Evolutionary conservation across 2,888 invertebrate species (phyloP), one percentile per base, ranked within the genome.

Genomic region (Timema cristinae): DNA sequence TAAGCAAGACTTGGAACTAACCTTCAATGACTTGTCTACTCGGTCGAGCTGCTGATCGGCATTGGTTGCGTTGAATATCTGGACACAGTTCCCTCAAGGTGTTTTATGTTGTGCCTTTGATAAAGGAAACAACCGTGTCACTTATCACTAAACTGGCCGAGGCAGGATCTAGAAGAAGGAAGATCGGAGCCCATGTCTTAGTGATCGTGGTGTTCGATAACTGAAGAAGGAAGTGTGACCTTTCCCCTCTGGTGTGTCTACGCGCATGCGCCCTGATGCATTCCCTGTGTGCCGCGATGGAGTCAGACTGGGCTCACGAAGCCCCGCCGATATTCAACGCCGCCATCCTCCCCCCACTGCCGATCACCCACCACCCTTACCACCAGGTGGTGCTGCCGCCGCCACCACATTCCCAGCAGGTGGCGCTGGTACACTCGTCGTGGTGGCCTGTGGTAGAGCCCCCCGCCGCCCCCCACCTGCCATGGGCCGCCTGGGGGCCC

Each of bases 351-450:
- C 63, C 16, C 80, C 80, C 81, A 81, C 81, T 79, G 79, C 81
- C 81, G 80, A 7, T 32, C 71, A 75, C 9, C 71, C 72, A 50
- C 67, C 77, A 56, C 75, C 77, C 72, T 76, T 73, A 56, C 76
- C 16, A 2, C 32, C 63, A 1, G 63, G 13, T 32, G 32, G 32
- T 32, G 51, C 67, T 9, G 16, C 71, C 47, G 16, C 48, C 59
- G 49, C 61, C 56, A 7, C 67, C 71, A 7, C 70, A 48, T 9
- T 70, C 48, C 59, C 73, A 67, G 51, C 69, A 71, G 73, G 85
- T 88, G 81, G 90, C 91, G 70, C 88, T 90, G 77, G 86, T 91
- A 75, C 91, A 91, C 83, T 76, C 78, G 32, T 77, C 78, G 15
- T 79, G 79, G 79, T 79, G 81, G 86, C 79, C 85, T 82, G 78